Base-by-base conservation (phyloP, 2,888 invertebrate species). In the Gandaritis pyraliata region DNA sequence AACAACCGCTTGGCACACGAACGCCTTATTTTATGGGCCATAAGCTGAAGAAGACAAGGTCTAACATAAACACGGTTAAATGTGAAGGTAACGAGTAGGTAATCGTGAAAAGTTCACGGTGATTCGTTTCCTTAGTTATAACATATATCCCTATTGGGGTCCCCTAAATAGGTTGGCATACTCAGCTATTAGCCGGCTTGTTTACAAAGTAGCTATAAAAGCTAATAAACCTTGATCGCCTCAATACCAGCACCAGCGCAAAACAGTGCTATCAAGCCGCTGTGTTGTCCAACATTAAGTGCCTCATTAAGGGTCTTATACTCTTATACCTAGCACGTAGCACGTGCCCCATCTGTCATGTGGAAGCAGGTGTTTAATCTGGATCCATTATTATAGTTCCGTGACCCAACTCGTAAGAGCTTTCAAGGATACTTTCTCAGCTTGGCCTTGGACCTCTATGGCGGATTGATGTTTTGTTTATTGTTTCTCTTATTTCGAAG, bases 41-140 rank as follows among this genome's bases (percentile, higher is more conserved):
- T 59, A 59, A 59, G 23, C 16, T 50, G 33, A 46, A 51, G 58
- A 46, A 68, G 52, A 68, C 64, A 59, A 61, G 60, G 59, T 54
- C 49, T 56, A 61, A 55, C 62, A 63, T 53, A 49, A 65, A 61
- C 49, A 29, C 61, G 51, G 47, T 54, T 43, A 62, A 71, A 71
- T 66, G 71, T 49, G 69, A 71, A 69, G 68, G 66, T 57, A 64
- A 61, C 52, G 29, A 39, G 43, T 13, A 48, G 46, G 46, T 33
- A 36, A 54, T 18, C 46, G 50, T 38, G 49, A 61, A 69, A 48
- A 67, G 68, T 69, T 67, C 67, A 70, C 50, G 64, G 61, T 57
- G 59, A 45, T 67, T 50, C 57, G 58, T 61, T 64, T 48, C 49
- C 54, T 56, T 59, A 48, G 15, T 33, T 30, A 61, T 50, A 45